Percentiles rank a stretch among this genome's conserved stretches.
Conservation (phyloP, 2,797 vertebrate genomes). For the Argya squamiceps region DNA sequence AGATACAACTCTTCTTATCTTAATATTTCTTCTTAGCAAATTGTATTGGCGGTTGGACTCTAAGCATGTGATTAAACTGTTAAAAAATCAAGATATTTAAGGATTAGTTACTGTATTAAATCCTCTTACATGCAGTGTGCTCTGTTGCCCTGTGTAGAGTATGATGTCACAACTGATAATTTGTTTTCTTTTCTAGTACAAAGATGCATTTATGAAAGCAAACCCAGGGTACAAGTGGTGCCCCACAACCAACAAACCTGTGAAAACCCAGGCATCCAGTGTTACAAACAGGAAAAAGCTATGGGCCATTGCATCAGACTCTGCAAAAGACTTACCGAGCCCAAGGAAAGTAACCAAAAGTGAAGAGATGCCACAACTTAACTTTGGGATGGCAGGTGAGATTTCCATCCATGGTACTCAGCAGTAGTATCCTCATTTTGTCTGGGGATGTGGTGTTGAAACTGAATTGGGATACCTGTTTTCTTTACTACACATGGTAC, state of each 20-base stretch:
- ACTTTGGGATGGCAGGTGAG: conserved; percentile 97
- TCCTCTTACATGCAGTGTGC: not conserved
- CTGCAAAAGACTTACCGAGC: conserved; percentile 87
- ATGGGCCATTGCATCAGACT: conserved; percentile 88
- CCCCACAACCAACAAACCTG: conserved; percentile 94
- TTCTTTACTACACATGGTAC: not conserved
- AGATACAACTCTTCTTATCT: not conserved
- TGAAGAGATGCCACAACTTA: conserved; percentile 92
- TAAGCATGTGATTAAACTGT: conserved; percentile 3
- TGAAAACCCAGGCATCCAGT: conserved; percentile 86
- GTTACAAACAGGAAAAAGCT: conserved; percentile 90
- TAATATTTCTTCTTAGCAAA: not conserved
- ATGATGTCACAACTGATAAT: not conserved
- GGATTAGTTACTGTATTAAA: not conserved
- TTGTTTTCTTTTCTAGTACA: conserved; percentile 84
- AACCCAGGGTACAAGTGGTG: conserved; percentile 99
- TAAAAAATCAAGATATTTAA: conserved; percentile 31
- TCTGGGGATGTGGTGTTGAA: not conserved
- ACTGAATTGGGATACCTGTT: not conserved
- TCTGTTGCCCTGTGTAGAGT: not conserved
- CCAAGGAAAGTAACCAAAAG: conserved; percentile 88
- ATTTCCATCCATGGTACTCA: not conserved
- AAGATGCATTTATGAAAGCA: conserved; percentile 99
- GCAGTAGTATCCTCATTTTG: not conserved
- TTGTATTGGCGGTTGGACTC: not conserved